Base-by-base conservation (phyloP, 2,888 invertebrate genomes). In the Campoplex capitator region DNA sequence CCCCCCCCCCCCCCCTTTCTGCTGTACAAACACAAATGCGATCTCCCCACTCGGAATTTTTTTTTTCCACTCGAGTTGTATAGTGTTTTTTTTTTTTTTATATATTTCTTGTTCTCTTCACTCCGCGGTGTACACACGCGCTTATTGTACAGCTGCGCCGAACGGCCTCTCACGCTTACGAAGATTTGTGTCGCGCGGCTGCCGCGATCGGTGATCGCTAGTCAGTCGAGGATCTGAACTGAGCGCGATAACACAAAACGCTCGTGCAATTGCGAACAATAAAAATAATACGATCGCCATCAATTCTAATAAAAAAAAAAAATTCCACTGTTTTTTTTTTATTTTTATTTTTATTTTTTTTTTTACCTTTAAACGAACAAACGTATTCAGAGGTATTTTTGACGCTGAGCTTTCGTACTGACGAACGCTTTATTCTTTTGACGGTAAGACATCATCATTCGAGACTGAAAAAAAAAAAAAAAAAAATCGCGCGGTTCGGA, bases 221-320 rank as follows among this genome's bases (percentile, higher is more conserved):
- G 83, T 91, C 91, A 92, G 92, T 92, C 86, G 90, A 85, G 86
- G 80, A 74, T 88, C 86, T 79, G 86, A 80, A 88, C 83, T 71
- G 75, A 74, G 67, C 83, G 77, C 84, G 87, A 65, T 71, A 83
- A 76, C 79, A 84, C 76, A 73, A 32, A 58, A 77, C 87, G 71
- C 84, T 70, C 81, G 68, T 45, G 38, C 54, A 48, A 74, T 74
- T 75, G 58, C 65, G 38, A 56, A 9, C 1, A 32, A 70, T n/a
- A 45, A 51, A 13, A 23, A 45, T 51, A 38, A 16, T 7, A 62
- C 42, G 28, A 58, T 28, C 16, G 18, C 8, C 42, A 32, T 9
- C 23, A 7, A 4, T 67, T 62, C 16, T 56, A 7, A 16, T 32
- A 13, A 28, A 58, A 58, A 28, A 58, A 58, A 0, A 23, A 23